Percentiles rank a stretch among this genome's conserved stretches.
phyloP scores from a whole-genome alignment of 2,797 vertebrate genomes.

The Intellagama lesueurii region DNA sequence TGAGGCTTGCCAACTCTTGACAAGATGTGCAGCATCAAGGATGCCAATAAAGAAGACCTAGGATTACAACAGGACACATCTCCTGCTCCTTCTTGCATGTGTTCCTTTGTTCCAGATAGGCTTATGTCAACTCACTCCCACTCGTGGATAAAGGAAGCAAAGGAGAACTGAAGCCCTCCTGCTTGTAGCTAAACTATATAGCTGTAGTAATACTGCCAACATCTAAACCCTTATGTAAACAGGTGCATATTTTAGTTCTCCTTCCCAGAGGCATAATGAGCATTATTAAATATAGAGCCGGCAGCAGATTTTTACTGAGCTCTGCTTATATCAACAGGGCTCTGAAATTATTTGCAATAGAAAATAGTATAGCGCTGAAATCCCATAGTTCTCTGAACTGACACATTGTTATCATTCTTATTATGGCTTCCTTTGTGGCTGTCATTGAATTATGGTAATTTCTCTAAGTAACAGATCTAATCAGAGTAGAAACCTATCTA shows the following conservation, averaged over 20 bases:
- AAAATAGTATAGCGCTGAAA: conserved; percentile 58
- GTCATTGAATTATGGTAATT: conserved; percentile 77
- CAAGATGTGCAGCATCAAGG: conserved; percentile 19
- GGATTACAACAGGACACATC: background rate
- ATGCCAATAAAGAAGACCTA: background rate
- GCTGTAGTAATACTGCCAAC: conserved; percentile 45
- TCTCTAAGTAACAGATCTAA: conserved; percentile 72
- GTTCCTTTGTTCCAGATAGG: conserved; percentile 13
- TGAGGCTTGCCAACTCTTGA: background rate
- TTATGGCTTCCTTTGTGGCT: conserved; percentile 73
- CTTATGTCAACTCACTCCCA: background rate
- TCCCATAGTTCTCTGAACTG: conserved; percentile 67
- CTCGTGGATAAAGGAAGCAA: background rate
- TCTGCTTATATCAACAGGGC: conserved; percentile 45
- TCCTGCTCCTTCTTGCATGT: background rate
- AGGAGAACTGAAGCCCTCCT: background rate
- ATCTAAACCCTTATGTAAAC: conserved; percentile 45
- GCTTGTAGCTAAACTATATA: conserved; percentile 34
- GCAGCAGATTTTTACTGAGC: conserved; percentile 35
- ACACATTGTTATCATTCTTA: conserved; percentile 70
- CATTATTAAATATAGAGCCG: conserved; percentile 43
- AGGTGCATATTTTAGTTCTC: conserved; percentile 48
- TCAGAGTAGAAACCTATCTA: conserved; percentile 69
- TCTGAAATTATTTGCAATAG: conserved; percentile 49
- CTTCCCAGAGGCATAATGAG: conserved; percentile 31